A percentile compares a stretch with the other conserved stretches of the same genome.
Evolutionary conservation across 2,888 invertebrate genomes (phyloP).

Genomic region (Aquatica leii): DNA sequence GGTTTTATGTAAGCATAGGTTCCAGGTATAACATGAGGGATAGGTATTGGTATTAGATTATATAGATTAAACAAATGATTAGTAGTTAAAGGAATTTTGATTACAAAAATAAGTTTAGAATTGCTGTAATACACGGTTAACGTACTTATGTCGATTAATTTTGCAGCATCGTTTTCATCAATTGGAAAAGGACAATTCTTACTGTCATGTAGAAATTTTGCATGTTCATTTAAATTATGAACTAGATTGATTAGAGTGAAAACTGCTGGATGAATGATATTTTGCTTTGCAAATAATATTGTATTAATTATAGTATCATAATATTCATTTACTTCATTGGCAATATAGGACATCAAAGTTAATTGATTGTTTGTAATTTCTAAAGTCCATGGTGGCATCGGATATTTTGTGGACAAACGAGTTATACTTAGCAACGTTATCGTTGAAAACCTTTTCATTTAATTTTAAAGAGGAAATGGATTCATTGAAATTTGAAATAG

Average conservation of each 20-base stretch:
- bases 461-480: neutral
- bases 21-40: neutral
- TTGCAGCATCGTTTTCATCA: neutral
- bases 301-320: neutral
- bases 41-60: slow-evolving; percentile 1
- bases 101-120: neutral
- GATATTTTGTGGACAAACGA: neutral
- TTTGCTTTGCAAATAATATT: neutral
- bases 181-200: neutral
- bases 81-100: neutral
- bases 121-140: neutral
- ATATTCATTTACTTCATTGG: neutral
- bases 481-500: too few relatives aligned
- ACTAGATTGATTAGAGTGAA: neutral
- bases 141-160: neutral
- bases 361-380: neutral
- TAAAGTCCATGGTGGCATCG: neutral
- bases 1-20: neutral
- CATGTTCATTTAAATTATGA: neutral
- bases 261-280: neutral
- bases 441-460: neutral
- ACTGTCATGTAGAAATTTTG: neutral
- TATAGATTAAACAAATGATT: slow-evolving; percentile 2
- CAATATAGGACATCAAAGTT: neutral
- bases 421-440: neutral